A percentile compares a stretch with the other conserved stretches of the same genome.
Conservation (phyloP, 2,113 vertebrate genomes). For the Butastur rufipennis region DNA sequence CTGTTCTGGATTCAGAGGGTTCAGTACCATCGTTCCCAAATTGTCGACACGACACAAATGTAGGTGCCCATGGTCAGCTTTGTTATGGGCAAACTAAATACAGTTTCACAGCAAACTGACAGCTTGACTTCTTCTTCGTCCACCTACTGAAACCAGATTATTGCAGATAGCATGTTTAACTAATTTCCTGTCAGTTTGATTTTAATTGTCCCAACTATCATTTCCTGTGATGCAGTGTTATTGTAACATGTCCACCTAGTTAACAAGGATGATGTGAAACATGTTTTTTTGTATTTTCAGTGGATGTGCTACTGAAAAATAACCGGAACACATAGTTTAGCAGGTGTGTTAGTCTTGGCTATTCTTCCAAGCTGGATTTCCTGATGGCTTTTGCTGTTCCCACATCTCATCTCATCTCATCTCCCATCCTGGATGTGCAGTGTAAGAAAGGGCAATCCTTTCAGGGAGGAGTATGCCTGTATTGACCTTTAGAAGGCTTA, state of each 20-base stretch:
- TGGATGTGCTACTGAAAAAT: constrained; percentile 23
- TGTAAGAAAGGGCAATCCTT: constrained; percentile 30
- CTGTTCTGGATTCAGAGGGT: background rate
- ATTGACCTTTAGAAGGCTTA: constrained; percentile 25
- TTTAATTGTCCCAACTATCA: background rate
- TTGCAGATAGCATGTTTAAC: background rate
- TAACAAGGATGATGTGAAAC: background rate
- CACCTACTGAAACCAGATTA: background rate
- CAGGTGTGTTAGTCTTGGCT: constrained; percentile 70
- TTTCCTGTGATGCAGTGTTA: constrained; percentile 16
- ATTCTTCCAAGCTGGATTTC: constrained; percentile 55
- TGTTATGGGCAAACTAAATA: background rate
- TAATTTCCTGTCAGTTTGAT: background rate
- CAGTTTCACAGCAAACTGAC: background rate
- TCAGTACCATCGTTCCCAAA: background rate
- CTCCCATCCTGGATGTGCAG: constrained; percentile 24
- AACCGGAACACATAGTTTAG: background rate
- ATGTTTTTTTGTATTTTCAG: background rate
- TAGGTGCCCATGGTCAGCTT: background rate
- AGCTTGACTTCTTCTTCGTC: background rate
- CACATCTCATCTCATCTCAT: constrained; percentile 12
- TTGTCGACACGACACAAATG: too few relatives aligned
- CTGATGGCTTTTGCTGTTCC: constrained; percentile 39
- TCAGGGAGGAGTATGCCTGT: background rate
- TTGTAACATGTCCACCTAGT: background rate